Percentiles rank a stretch among this genome's conserved stretches.
phyloP scores from a whole-genome alignment of 2,797 vertebrate species.

The Chaetodon trifasciatus region DNA sequence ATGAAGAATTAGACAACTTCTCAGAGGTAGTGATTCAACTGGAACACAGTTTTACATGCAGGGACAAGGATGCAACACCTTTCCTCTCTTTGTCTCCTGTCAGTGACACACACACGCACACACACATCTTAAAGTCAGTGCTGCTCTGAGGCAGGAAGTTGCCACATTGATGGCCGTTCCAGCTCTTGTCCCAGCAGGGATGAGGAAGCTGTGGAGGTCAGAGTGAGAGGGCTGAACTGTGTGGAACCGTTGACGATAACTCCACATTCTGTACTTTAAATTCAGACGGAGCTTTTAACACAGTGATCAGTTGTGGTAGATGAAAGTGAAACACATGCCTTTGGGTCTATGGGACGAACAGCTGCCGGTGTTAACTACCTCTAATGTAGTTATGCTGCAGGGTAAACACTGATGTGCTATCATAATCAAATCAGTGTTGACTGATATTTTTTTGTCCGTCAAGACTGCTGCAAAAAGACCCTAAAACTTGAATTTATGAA shows the following conservation, averaged over 20 bases:
- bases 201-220: slow-evolving; percentile 53
- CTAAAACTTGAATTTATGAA: not conserved
- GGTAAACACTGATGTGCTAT: slow-evolving; percentile 16
- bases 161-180: slow-evolving; percentile 25
- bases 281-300: not conserved
- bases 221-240: not conserved
- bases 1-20: not conserved
- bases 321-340: not conserved
- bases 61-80: slow-evolving; percentile 89
- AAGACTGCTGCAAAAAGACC: not conserved
- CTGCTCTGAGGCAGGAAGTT: slow-evolving; percentile 84
- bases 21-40: slow-evolving; percentile 29
- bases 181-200: slow-evolving; percentile 26
- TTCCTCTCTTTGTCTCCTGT: slow-evolving; percentile 94
- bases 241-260: not conserved
- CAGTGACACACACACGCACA: slow-evolving; percentile 57
- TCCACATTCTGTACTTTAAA: not conserved
- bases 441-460: too few relatives aligned
- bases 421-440: not conserved
- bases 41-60: slow-evolving; percentile 22
- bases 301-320: not conserved
- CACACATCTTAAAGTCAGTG: slow-evolving; percentile 53
- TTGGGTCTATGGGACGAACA: slow-evolving; percentile 6
- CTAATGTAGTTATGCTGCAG: slow-evolving; percentile 15
- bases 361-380: slow-evolving; percentile 12